Evolutionary conservation across 2,888 invertebrate genomes (phyloP), one percentile per base, ranked within the genome.

Genomic region (Cantharis nigra): DNA sequence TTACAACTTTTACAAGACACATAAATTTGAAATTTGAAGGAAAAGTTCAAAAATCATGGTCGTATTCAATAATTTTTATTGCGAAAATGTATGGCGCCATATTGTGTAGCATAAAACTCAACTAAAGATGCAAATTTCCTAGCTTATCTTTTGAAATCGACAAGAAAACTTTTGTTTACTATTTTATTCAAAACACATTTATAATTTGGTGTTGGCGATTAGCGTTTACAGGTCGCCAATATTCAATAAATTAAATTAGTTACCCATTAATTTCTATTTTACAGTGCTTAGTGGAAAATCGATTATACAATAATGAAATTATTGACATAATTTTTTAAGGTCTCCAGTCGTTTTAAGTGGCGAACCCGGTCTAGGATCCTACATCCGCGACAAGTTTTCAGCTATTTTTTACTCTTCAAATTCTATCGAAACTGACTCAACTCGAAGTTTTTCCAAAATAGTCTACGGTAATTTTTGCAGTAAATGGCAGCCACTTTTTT

Each of bases 21-120:
- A 23, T 67, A 67, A 67, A 67, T 67, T 67, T 23, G 26, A 67
- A 67, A 67, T 67, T 67, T 67, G 65, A 67, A 67, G 65, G 65
- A 67, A 67, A 67, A 67, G 65, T 67, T 67, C 23, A 23, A 20
- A 23, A 67, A 67, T 67, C 65, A 67, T 23, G 65, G 65, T 7
- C 65, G 65, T 67, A 67, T 67, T 67, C 65, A 18, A 23, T 67
- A 67, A 67, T 67, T 67, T 67, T 67, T n/a, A 23, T 67, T 67
- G 65, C 65, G 65, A 67, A 67, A 67, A 26, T 67, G 26, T 67
- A n/a, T 65, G 65, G 65, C 65, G 65, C 65, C 65, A 67, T 67
- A 67, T 67, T 67, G 65, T 67, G 20, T 67, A 65, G 23, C 23
- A 23, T 23, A 23, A 10, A 26, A 23, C 26, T 20, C 65, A 67